Conservation (phyloP, 1,140 invertebrate species). For the Neodiprion virginianus region DNA sequence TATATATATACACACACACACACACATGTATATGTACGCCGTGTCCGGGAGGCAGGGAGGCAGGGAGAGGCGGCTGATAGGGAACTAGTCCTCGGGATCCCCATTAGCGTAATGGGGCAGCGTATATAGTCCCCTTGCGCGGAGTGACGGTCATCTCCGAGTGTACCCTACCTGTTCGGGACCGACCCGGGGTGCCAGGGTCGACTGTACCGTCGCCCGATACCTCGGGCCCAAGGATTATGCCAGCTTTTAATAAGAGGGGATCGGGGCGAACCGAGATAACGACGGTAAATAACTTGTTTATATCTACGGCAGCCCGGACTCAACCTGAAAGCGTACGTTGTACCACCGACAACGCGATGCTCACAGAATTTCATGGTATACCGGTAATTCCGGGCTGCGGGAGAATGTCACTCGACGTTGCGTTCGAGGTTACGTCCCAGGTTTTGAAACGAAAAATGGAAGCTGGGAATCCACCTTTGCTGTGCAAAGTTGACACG, state of each 20-base stretch:
- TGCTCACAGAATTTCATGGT: not conserved
- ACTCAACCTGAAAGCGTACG: no score
- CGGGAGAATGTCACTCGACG: no score
- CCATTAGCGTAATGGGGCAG: slow-evolving; percentile 51
- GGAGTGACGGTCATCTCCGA: slow-evolving; percentile 31
- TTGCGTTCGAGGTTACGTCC: no score
- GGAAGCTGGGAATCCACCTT: no score
- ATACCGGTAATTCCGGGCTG: no score
- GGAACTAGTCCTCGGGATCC: slow-evolving; percentile 40
- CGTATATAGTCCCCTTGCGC: slow-evolving; percentile 38
- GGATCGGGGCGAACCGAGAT: slow-evolving; percentile 42
- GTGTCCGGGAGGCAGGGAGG: not conserved
- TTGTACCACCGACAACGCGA: not conserved
- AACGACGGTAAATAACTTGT: slow-evolving; percentile 63
- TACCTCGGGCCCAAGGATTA: slow-evolving; percentile 20
- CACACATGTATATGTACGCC: no score
- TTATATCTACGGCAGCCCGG: slow-evolving; percentile 39
- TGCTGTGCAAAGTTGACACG: no score
- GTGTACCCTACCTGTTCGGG: not conserved
- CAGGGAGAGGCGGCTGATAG: slow-evolving; percentile 36
- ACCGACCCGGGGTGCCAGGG: slow-evolving; percentile 27
- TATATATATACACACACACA: no score
- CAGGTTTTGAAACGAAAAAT: no score
- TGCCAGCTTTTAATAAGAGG: slow-evolving; percentile 61
- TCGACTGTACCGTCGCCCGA: slow-evolving; percentile 42